Evolutionary conservation across 2,797 vertebrate species (phyloP).

Genomic region (Cynodonichthys magdalenae): DNA sequence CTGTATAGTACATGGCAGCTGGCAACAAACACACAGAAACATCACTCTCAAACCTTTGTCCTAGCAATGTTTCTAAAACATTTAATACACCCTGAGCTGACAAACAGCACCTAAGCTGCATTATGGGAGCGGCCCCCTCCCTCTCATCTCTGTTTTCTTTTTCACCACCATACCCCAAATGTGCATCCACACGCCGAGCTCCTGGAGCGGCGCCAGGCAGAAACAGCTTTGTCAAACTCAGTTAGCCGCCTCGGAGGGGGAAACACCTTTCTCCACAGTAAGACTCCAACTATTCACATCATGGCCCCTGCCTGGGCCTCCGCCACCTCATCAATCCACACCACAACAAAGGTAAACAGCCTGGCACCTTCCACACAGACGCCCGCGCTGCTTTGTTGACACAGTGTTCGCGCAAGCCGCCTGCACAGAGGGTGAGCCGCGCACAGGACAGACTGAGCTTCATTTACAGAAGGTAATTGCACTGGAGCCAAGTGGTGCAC

Average conservation of each 20-base stretch:
- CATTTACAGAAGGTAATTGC: constrained; percentile 83
- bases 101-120: constrained; percentile 31
- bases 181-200: constrained; percentile 53
- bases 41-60: constrained; percentile 3
- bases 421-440: constrained; percentile 54
- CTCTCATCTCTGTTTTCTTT: constrained; percentile 38
- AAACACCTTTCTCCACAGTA: constrained; percentile 71
- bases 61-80: constrained; percentile 24
- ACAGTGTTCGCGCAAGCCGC: constrained; percentile 60
- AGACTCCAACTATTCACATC: constrained; percentile 76
- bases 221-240: constrained; percentile 82
- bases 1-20: not conserved
- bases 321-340: constrained; percentile 76
- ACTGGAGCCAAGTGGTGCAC: constrained; percentile 74
- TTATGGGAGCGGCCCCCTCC: constrained; percentile 33
- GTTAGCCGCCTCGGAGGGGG: constrained; percentile 70
- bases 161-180: constrained; percentile 58
- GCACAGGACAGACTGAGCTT: constrained; percentile 71
- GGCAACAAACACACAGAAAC: too few relatives aligned
- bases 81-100: constrained; percentile 25
- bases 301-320: constrained; percentile 65
- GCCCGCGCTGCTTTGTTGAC: constrained; percentile 73
- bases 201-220: constrained; percentile 64
- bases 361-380: constrained; percentile 64
- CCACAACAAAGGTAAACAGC: constrained; percentile 80